These are phyloP conservation scores for Grus americana DNA, from an alignment of 2,113 vertebrate species.

Conservation along the genomic window DNA sequence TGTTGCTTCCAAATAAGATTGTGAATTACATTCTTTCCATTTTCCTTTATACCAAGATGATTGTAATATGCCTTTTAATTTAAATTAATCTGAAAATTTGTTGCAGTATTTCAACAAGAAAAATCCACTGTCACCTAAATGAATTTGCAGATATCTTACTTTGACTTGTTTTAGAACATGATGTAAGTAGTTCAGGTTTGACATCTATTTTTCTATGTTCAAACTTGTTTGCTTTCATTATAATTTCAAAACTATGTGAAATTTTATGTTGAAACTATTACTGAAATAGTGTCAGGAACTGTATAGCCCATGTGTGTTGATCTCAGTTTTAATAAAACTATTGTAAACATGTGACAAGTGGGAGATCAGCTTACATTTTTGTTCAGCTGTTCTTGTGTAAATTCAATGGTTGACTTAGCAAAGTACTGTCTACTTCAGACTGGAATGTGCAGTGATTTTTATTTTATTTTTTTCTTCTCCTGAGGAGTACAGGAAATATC, in stretches of 20 bases:
- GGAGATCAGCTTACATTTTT: not conserved
- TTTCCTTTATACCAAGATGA: not conserved
- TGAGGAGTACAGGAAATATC: not conserved
- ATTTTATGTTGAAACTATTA: not conserved
- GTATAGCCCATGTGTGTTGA: not conserved
- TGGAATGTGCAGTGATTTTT: not conserved
- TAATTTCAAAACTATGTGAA: not conserved
- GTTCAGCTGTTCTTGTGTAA: not conserved
- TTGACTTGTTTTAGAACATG: not conserved
- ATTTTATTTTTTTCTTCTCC: not conserved
- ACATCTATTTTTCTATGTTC: not conserved
- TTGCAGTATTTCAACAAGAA: not conserved
- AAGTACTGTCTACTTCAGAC: not conserved
- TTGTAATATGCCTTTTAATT: not conserved
- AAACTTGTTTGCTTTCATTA: not conserved
- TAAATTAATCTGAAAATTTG: not conserved
- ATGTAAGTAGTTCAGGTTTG: not conserved
- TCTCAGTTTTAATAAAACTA: not conserved
- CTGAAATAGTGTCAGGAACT: not conserved
- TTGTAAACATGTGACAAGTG: not conserved
- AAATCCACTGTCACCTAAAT: not conserved
- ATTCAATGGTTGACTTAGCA: not conserved
- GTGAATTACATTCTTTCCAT: not conserved
- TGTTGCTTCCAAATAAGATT: not conserved
- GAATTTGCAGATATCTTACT: not conserved